Conservation (phyloP, 2,797 vertebrate species). For the Malurus splendens region DNA sequence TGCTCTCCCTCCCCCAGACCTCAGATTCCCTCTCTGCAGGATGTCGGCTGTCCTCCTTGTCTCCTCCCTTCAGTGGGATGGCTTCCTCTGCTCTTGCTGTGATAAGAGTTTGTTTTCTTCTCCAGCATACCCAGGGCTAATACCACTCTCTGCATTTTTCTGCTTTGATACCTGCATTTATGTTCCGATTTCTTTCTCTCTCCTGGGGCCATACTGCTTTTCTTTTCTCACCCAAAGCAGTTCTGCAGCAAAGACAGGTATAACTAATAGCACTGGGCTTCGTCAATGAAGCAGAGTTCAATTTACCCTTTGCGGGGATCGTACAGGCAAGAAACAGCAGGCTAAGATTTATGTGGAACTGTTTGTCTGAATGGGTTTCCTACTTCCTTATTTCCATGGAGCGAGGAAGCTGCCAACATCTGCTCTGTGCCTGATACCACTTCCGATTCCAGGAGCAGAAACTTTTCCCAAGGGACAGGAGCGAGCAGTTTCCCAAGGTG, state of each 20-base stretch:
- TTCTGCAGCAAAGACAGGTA: background rate
- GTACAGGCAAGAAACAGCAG: background rate
- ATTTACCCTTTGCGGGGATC: background rate
- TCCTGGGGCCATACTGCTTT: conserved; percentile 38
- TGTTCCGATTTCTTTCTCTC: conserved; percentile 24
- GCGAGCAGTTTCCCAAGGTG: background rate
- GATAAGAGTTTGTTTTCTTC: conserved; percentile 60
- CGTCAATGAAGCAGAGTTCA: background rate
- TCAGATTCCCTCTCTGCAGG: conserved; percentile 30
- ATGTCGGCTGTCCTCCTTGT: conserved; percentile 23
- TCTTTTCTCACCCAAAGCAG: conserved; percentile 5
- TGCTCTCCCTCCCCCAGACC: background rate
- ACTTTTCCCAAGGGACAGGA: background rate
- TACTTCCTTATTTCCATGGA: conserved; percentile 30
- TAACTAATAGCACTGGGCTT: conserved; percentile 12
- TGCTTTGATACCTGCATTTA: conserved; percentile 52
- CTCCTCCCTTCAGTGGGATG: conserved; percentile 43
- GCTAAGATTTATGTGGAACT: conserved; percentile 36
- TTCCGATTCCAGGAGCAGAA: background rate
- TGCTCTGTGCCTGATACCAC: background rate
- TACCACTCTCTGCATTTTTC: conserved; percentile 37
- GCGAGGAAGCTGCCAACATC: background rate
- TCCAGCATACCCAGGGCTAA: conserved; percentile 24
- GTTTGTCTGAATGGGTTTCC: conserved; percentile 15
- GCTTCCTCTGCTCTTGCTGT: conserved; percentile 61